A percentile compares a stretch with the other conserved stretches of the same genome.
These are phyloP conservation scores for Varroa destructor DNA, from an alignment of 1,140 invertebrate genomes.

Conservation along the genomic window DNA sequence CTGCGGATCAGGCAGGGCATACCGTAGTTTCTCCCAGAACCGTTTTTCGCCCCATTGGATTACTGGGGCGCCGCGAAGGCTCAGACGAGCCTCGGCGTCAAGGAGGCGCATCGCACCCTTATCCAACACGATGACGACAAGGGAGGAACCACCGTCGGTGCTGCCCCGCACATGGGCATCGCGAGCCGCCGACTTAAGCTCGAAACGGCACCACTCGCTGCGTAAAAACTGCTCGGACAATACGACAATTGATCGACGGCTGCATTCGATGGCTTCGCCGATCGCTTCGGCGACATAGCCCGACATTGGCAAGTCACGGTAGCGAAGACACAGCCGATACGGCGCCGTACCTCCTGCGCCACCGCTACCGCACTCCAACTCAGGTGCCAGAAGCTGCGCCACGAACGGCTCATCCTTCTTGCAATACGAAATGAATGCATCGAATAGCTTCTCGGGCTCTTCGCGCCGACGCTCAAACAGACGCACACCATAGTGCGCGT, in stretches of 20 bases:
- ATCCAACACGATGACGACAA: constrained; percentile 32
- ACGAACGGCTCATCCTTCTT: constrained; percentile 82
- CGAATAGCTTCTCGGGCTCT: constrained; percentile 71
- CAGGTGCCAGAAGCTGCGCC: constrained; percentile 61
- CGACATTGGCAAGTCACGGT: constrained; percentile 40
- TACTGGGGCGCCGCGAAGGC: constrained; percentile 38
- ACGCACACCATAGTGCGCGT: constrained; percentile 47
- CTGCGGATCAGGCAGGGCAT: constrained; percentile 56
- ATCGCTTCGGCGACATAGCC: constrained; percentile 45
- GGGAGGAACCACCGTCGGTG: constrained; percentile 6
- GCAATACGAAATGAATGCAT: constrained; percentile 81
- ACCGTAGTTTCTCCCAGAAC: constrained; percentile 85
- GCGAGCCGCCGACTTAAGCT: constrained; percentile 79
- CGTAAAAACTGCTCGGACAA: constrained; percentile 81
- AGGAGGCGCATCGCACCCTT: constrained; percentile 28
- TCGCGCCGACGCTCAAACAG: constrained; percentile 48
- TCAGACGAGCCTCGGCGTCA: constrained; percentile 15
- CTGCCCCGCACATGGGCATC: constrained; percentile 52
- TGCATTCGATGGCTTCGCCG: constrained; percentile 74
- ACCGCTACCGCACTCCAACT: constrained; percentile 60
- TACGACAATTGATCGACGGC: constrained; percentile 72
- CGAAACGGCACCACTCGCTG: constrained; percentile 83
- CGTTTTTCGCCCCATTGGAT: constrained; percentile 77
- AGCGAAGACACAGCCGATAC: constrained; percentile 41
- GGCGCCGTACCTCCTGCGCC: constrained; percentile 46